Conservation (phyloP, 2,797 vertebrate species). For the Emydoidea blandingii region DNA sequence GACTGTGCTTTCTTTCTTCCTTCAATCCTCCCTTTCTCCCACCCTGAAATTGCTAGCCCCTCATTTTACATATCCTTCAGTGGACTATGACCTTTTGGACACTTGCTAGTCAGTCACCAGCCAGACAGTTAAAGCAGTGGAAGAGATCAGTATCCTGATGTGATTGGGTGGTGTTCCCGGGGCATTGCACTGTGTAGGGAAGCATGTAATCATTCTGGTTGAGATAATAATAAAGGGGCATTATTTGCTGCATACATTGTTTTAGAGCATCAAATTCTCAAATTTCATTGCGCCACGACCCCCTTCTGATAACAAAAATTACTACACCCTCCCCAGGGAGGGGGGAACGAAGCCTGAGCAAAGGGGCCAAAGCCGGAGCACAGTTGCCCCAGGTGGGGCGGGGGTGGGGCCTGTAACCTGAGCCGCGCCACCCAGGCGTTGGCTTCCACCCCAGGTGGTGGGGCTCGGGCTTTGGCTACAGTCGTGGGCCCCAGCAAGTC, state of each 20-base stretch:
- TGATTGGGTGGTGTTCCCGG: constrained; percentile 57
- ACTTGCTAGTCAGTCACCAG: constrained; percentile 55
- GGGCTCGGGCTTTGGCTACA: no score
- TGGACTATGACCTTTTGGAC: constrained; percentile 48
- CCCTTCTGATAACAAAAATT: no score
- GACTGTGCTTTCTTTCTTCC: constrained; percentile 60
- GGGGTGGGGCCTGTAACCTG: no score
- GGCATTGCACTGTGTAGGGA: constrained; percentile 42
- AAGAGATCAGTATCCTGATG: constrained; percentile 31
- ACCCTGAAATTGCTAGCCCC: constrained; percentile 52
- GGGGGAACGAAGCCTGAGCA: no score
- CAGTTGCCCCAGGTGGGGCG: no score
- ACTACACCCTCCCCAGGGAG: no score
- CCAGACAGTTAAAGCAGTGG: constrained; percentile 63
- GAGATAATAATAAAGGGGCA: constrained; percentile 63
- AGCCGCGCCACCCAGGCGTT: no score
- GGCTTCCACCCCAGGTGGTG: no score
- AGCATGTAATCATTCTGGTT: constrained; percentile 63
- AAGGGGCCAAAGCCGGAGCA: no score
- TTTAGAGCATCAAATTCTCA: no score
- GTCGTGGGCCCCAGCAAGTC: no score
- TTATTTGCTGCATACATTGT: constrained; percentile 58
- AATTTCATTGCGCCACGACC: no score
- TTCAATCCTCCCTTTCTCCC: constrained; percentile 53
- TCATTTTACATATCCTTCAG: constrained; percentile 55